Evolutionary conservation across 2,888 invertebrate species (phyloP), one percentile per base, ranked within the genome.

Genomic region (Xestia xanthographa): DNA sequence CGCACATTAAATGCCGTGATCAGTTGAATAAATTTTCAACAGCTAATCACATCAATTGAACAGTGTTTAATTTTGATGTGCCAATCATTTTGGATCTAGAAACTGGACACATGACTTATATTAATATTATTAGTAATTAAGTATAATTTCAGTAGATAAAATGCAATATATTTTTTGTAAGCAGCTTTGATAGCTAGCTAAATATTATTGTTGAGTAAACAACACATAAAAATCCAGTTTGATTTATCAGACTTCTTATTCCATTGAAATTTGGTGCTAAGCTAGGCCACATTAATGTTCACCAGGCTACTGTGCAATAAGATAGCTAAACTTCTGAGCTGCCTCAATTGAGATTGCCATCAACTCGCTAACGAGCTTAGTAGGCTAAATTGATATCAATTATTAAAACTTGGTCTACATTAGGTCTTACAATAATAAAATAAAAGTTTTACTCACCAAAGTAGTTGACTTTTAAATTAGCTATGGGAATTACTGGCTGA

Each of bases 391-490:
- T 12, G 12, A 20, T 41, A n/a, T 63, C 0, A 41, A n/a, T n/a
- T 38, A 41, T 63, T 41, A n/a, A 63, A 63, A 41, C n/a, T 62
- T 5, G 26, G 34, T 38, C 22, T 38, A 11, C 34, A 34, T 20
- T 26, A 20, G 48, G 17, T 29, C 29, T 53, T 72, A n/a, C 43
- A 71, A 34, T 56, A 71, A n/a, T 3, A n/a, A 53, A 12, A 29
- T 38, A 14, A 58, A 17, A 38, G 22, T 41, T 48, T 11, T 65
- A 92, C 94, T 95, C 96, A 97, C 98, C 98, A 95, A 98, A 98
- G 88, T 97, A 97, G 92, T 97, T 97, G 0, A 98, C 97, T 96
- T 98, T 98, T 43, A 98, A 94, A 92, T 97, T 97, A 89, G 97
- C 97, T 68, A 98, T 93, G 41, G 97, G 97, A 63, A 98, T 96